phyloP scores from a whole-genome alignment of 2,888 invertebrate species.

The Idaea biselata region DNA sequence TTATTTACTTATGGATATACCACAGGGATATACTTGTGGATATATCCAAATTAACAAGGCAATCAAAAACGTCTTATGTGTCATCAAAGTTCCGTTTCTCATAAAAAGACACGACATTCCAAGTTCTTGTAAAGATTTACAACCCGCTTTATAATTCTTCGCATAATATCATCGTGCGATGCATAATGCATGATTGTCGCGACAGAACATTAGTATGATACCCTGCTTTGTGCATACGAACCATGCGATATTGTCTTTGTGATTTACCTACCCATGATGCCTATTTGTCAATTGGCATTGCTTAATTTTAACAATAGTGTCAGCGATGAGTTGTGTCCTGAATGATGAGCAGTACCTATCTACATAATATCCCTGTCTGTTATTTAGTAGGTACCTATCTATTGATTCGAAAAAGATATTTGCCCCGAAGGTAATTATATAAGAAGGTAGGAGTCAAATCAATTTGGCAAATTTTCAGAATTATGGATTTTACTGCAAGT shows the following conservation, averaged over 20 bases:
- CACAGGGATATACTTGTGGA: too few species aligned
- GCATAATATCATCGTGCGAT: conserved; percentile 43
- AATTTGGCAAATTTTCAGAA: too few species aligned
- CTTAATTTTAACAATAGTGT: not conserved
- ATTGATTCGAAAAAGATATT: not conserved
- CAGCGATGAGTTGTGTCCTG: not conserved
- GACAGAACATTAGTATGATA: conserved; percentile 66
- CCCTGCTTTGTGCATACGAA: conserved; percentile 55
- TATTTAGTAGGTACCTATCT: not conserved
- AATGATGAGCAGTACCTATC: not conserved
- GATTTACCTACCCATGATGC: not conserved
- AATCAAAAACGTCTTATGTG: too few species aligned
- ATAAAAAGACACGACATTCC: conserved; percentile 6
- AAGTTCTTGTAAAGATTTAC: conserved; percentile 23
- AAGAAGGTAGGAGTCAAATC: too few species aligned
- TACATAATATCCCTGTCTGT: not conserved
- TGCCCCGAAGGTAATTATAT: too few species aligned
- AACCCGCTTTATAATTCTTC: conserved; percentile 39
- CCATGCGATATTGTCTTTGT: conserved; percentile 10
- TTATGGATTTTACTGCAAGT: too few species aligned
- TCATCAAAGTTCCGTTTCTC: conserved; percentile 2
- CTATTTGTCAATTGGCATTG: not conserved
- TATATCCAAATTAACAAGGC: too few species aligned
- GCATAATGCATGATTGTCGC: conserved; percentile 68
- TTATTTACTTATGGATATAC: too few species aligned